phyloP scores from a whole-genome alignment of 2,797 vertebrate species.

The Craterocephalus amniculus region DNA sequence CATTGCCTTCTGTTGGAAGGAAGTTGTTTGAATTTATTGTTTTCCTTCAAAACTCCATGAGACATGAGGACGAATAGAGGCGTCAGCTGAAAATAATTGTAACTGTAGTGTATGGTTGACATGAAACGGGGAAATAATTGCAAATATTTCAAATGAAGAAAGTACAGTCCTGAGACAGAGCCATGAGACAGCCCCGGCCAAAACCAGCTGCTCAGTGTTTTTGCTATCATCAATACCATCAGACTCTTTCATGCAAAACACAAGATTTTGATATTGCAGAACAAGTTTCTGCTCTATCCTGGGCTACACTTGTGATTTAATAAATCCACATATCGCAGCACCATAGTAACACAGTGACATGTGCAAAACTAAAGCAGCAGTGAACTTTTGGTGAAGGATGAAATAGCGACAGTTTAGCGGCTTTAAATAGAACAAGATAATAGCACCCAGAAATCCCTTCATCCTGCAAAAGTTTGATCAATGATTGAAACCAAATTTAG shows the following conservation, averaged over 20 bases:
- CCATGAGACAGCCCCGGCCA: background rate
- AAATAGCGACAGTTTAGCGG: background rate
- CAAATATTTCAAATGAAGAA: background rate
- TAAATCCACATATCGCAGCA: conserved; percentile 1
- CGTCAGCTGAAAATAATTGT: background rate
- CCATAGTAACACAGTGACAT: background rate
- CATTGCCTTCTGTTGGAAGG: background rate
- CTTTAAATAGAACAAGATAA: too few species aligned
- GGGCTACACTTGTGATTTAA: background rate
- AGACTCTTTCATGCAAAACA: background rate
- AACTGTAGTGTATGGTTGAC: too few species aligned
- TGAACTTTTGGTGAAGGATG: background rate
- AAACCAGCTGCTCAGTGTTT: background rate
- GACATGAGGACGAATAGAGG: background rate
- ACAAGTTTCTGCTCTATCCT: conserved; percentile 5
- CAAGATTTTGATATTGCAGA: conserved; percentile 8
- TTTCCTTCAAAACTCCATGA: background rate
- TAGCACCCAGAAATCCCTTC: background rate
- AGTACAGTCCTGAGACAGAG: background rate
- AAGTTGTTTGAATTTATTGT: background rate
- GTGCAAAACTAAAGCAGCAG: background rate
- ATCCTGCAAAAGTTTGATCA: background rate
- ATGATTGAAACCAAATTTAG: background rate
- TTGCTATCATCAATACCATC: background rate
- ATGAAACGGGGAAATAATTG: background rate